Evolutionary conservation across 2,797 vertebrate species (phyloP).

Genomic region (Morelia viridis): DNA sequence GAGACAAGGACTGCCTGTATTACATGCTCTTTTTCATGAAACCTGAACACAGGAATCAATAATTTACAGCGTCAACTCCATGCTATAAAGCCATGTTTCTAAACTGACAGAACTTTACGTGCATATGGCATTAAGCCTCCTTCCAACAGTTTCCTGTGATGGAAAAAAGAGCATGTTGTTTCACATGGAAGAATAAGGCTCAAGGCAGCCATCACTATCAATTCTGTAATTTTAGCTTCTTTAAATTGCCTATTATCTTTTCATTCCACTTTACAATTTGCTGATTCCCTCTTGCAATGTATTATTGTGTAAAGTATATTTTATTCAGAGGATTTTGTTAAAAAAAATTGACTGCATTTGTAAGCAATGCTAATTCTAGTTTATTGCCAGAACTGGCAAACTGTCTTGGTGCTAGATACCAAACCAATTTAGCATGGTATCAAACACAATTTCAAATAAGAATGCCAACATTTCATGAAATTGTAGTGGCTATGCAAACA

Average conservation of each 20-base stretch:
- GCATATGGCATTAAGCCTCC: neutral
- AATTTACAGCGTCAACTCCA: neutral
- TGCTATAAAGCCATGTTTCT: neutral
- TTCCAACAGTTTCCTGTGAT: slow-evolving; percentile 11
- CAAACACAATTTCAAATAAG: neutral
- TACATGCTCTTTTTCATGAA: neutral
- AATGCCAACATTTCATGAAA: neutral
- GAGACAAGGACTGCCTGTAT: neutral
- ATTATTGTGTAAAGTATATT: neutral
- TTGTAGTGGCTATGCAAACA: neutral
- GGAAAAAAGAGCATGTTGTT: neutral
- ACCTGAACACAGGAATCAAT: neutral
- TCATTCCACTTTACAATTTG: neutral
- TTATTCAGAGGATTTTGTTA: slow-evolving; percentile 8
- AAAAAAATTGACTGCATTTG: neutral
- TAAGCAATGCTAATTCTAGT: neutral
- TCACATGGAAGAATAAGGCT: neutral
- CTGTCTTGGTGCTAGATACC: neutral
- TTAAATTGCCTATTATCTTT: slow-evolving; percentile 8
- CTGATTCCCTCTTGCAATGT: neutral
- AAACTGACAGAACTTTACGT: neutral
- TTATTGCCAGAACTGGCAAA: neutral
- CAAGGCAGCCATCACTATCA: neutral
- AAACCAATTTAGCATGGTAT: neutral
- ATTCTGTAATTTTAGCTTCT: neutral